Base-by-base conservation (phyloP, 2,797 vertebrate species). In the Macrochelys suwanniensis region DNA sequence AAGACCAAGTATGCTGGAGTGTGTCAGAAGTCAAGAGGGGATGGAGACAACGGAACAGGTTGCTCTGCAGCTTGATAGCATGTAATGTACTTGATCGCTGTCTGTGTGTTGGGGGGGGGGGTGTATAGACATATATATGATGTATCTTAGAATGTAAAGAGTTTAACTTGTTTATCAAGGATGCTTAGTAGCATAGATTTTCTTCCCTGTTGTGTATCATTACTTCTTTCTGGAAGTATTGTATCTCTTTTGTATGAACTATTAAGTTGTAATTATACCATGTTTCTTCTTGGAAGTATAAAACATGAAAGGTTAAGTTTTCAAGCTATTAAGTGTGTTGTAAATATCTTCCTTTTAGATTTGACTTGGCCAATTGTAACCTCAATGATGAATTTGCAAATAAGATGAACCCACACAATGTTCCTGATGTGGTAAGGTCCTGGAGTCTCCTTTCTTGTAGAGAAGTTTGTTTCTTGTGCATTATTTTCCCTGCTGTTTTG, bases 331-430 rank as follows among this genome's bases (percentile, higher is more conserved):
- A 79, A 78, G 8, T 50, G 6, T 94, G 16, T 93, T 93, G 15
- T 7, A 11, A 9, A 5, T 91, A 0, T 79, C 95, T 93, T 56
- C 19, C 0, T 91, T 98, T 93, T 88, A 99, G 99, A 33, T 99
- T 99, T 19, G 99, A 99, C 98, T 99, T 99, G 96, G 99, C 99
- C 28, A 99, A 99, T 94, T 99, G 99, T 96, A 99, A 99, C 95
- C 77, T 99, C 96, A 99, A 99, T 33, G 99, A 99, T 12, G 99
- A 99, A 82, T 97, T 98, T 98, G 98, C 99, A 96, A 99, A 99
- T 96, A 99, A 99, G 98, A 99, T 99, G 98, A 99, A 99, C 93
- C 98, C 99, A 3, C 98, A 99, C 42, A 97, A 96, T 78, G 89
- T 99, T 89, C 99, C 99, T 96, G 99, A 99, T 80, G 99, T 99